Percentiles rank a stretch among this genome's conserved stretches.
Conservation (phyloP, 2,888 invertebrate genomes). For the Ditula angustiorana region DNA sequence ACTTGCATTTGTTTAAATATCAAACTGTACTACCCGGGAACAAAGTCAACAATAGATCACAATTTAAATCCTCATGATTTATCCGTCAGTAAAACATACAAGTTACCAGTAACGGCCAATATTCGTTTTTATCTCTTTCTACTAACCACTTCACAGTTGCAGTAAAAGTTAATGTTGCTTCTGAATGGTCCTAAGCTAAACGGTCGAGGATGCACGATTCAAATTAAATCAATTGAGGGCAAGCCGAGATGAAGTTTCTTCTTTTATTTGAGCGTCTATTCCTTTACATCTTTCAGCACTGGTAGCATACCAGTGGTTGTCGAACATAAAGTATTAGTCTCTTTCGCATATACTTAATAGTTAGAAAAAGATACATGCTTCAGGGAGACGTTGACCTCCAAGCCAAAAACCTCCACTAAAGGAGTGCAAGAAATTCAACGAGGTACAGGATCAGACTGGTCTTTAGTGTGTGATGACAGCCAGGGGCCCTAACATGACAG, state of each 20-base stretch:
- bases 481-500: too few relatives aligned
- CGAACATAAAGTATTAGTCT: too few relatives aligned
- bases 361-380: too few relatives aligned
- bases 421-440: too few relatives aligned
- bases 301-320: too few relatives aligned
- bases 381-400: too few relatives aligned
- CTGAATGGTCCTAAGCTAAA: not conserved
- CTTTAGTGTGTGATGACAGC: too few relatives aligned
- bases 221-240: not conserved
- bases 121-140: not conserved
- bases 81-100: not conserved
- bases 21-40: not conserved
- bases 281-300: not conserved
- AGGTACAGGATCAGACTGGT: too few relatives aligned
- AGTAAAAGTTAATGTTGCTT: not conserved
- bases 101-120: not conserved
- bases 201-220: not conserved
- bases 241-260: not conserved
- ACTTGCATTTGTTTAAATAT: too few relatives aligned
- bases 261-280: not conserved
- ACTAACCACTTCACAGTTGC: not conserved
- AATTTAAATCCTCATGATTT: not conserved
- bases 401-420: too few relatives aligned
- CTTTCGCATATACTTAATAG: too few relatives aligned
- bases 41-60: not conserved